Percentiles rank a stretch among this genome's conserved stretches.
These are phyloP conservation scores for Clinocottus analis DNA, from an alignment of 2,113 vertebrate species.

Conservation along the genomic window DNA sequence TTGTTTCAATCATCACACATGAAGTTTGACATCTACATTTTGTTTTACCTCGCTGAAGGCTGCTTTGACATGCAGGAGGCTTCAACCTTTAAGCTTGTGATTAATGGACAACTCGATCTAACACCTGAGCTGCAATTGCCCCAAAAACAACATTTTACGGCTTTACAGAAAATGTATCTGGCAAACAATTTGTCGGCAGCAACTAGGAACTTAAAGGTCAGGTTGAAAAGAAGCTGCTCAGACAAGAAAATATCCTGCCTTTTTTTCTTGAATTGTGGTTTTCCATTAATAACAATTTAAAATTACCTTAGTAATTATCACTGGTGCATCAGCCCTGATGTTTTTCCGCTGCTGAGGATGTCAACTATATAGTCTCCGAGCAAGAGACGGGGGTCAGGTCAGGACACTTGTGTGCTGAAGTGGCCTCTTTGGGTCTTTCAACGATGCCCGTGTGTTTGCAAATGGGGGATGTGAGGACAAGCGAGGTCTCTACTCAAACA, in stretches of 20 bases:
- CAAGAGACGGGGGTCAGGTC: constrained; percentile 39
- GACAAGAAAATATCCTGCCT: background rate
- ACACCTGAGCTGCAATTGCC: background rate
- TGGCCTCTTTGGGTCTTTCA: constrained; percentile 36
- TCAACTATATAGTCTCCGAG: constrained; percentile 1
- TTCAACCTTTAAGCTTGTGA: background rate
- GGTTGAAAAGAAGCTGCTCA: background rate
- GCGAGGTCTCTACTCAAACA: background rate
- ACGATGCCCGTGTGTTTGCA: constrained; percentile 21
- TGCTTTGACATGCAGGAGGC: background rate
- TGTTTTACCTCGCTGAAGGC: no score
- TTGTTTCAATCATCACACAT: no score
- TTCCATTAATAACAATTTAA: background rate
- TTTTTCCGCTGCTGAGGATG: constrained; percentile 2
- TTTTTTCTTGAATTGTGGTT: background rate
- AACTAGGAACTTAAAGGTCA: background rate
- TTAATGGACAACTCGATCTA: background rate
- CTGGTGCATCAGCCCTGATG: background rate
- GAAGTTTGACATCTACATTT: no score
- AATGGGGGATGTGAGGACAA: constrained; percentile 34
- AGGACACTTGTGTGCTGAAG: constrained; percentile 39
- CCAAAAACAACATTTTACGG: background rate
- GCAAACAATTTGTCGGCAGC: background rate
- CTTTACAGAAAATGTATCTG: background rate
- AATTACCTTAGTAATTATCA: background rate